Conservation (phyloP, 2,888 invertebrate genomes). For the Chelonus formosanus region DNA sequence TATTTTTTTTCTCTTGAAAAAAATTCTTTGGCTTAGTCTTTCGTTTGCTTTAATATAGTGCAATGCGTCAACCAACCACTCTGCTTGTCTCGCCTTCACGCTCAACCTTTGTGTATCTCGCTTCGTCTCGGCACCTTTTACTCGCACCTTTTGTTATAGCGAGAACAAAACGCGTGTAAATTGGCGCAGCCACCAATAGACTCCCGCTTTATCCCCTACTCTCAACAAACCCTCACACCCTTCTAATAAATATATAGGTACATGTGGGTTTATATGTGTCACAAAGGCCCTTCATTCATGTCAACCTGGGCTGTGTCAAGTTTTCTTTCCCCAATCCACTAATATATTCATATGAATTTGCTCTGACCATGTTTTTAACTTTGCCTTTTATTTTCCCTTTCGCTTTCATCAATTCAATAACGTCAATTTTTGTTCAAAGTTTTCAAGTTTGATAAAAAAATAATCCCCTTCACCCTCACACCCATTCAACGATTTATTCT, state of each 20-base stretch:
- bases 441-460: too few species aligned
- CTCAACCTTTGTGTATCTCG: slow-evolving; percentile 42
- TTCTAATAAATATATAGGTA: slow-evolving; percentile 20
- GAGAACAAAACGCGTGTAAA: slow-evolving; percentile 61
- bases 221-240: slow-evolving; percentile 39
- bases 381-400: too few species aligned
- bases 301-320: slow-evolving; percentile 16
- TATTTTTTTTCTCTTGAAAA: not conserved
- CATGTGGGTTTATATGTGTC: slow-evolving; percentile 6
- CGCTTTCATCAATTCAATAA: too few species aligned
- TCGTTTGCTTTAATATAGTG: slow-evolving; percentile 29
- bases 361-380: too few species aligned
- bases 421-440: too few species aligned
- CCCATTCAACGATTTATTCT: too few species aligned
- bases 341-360: too few species aligned
- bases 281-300: slow-evolving; percentile 3
- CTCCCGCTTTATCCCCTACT: slow-evolving; percentile 39
- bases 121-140: slow-evolving; percentile 46
- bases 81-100: slow-evolving; percentile 39
- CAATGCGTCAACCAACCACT: slow-evolving; percentile 41
- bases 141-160: slow-evolving; percentile 56
- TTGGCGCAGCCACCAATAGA: slow-evolving; percentile 54
- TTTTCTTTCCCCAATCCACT: too few species aligned
- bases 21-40: slow-evolving; percentile 24
- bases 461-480: too few species aligned